Conservation (phyloP, 2,113 vertebrate genomes). For the Bufo bufo region DNA sequence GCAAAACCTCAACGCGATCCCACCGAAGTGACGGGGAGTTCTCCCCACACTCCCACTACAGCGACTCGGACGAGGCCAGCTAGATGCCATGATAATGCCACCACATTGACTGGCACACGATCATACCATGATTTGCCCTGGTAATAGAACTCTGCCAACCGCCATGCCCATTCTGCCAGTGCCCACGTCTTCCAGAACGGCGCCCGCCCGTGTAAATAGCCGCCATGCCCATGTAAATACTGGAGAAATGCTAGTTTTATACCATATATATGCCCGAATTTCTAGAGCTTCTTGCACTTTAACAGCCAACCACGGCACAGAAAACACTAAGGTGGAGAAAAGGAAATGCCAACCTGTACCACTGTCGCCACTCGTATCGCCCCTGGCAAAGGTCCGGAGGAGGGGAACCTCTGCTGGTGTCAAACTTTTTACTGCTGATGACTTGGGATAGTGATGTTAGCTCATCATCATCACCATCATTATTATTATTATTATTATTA, state of each 20-base stretch:
- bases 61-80: constrained; percentile 93
- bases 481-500: neutral
- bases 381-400: constrained; percentile 62
- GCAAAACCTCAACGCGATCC: constrained; percentile 86
- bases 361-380: constrained; percentile 64
- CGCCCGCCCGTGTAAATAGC: constrained; percentile 60
- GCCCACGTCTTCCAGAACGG: constrained; percentile 32
- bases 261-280: constrained; percentile 39
- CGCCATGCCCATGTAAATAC: constrained; percentile 74
- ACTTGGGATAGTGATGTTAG: constrained; percentile 76
- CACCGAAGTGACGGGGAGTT: constrained; percentile 95
- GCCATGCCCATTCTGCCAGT: neutral
- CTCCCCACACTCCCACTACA: constrained; percentile 93
- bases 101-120: constrained; percentile 55
- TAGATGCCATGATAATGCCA: constrained; percentile 62
- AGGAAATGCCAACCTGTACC: constrained; percentile 68
- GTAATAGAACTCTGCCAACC: constrained; percentile 64
- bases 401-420: constrained; percentile 71
- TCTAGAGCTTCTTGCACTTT: constrained; percentile 80
- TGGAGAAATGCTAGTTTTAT: constrained; percentile 61
- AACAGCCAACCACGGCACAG: constrained; percentile 66
- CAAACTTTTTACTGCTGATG: constrained; percentile 68
- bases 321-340: constrained; percentile 56
- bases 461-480: constrained; percentile 54
- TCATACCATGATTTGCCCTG: neutral